Evolutionary conservation across 1,140 invertebrate species (phyloP), one percentile per base, ranked within the genome.

Genomic region (Pseudomyrmex concolor): DNA sequence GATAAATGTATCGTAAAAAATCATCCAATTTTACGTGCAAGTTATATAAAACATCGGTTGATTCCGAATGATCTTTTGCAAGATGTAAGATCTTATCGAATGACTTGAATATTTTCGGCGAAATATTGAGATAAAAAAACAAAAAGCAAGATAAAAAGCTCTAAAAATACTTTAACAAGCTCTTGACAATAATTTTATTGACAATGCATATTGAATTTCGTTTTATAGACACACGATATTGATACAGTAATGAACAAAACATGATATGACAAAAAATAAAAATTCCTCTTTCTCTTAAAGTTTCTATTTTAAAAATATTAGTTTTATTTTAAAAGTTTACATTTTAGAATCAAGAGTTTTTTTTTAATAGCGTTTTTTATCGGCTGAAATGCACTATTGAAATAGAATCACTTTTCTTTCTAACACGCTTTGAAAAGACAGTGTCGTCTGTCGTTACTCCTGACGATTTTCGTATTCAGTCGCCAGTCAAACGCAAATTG

Each of bases 21-120:
- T 88, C 76, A 78, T 81, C 82, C 81, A 86, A 88, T 88, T 82
- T 88, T 67, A 59, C 68, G 72, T 87, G 76, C 66, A 85, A 88
- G 60, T 88, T 84, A 73, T 87, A 34, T 34, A 34, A 34, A 85
- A 85, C 60, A 73, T 62, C 51, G 67, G n/a, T 43, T 54, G 51
- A 72, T 55, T 60, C 5, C 0, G 34, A 55, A 73, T 84, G 77
- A 57, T 68, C 34, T 10, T 19, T 54, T 43, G 34, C 22, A 34
- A 45, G 12, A n/a, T 10, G 60, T 60, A 51, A 83, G 50, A 72
- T 80, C 55, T 83, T 83, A 84, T 87, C 80, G 43, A 78, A 72
- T 63, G 78, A 68, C 66, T 45, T 17, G 34, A 70, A 51, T 51
- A 25, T 85, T 87, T 85, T 48, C 25, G 22, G 12, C 64, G 59